Percentiles rank a stretch among this genome's conserved stretches.
Conservation (phyloP, 2,888 invertebrate species). For the Balanococcus diminutus region DNA sequence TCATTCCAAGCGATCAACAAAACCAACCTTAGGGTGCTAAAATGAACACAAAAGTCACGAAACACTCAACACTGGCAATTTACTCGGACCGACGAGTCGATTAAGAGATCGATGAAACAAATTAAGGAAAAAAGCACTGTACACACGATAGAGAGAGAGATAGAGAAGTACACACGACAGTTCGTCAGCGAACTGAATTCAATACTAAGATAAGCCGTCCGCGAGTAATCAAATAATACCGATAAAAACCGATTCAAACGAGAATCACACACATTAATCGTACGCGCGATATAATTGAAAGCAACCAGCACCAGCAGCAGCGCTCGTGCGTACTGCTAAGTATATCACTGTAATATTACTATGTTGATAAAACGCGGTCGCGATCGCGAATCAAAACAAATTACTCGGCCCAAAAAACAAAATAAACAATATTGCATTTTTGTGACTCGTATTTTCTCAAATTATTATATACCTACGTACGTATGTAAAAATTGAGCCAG, state of each 20-base stretch:
- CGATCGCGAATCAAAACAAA: slow-evolving; percentile 17
- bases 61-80: no score
- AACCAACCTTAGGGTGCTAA: no score
- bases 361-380: not conserved
- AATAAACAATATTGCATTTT: not conserved
- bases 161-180: not conserved
- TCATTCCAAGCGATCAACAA: no score
- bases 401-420: not conserved
- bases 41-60: no score
- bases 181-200: not conserved
- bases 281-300: not conserved
- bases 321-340: not conserved
- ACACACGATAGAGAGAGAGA: no score
- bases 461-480: not conserved
- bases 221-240: slow-evolving; percentile 36
- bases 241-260: slow-evolving; percentile 37
- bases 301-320: not conserved
- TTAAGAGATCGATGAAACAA: no score
- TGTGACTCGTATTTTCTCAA: not conserved
- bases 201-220: slow-evolving; percentile 6
- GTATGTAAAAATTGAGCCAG: not conserved
- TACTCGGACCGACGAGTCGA: no score
- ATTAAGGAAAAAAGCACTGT: no score
- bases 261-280: slow-evolving; percentile 2
- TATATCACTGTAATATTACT: no score